These are phyloP conservation scores for Teleopsis dalmanni DNA, from an alignment of 1,140 invertebrate species.

Conservation along the genomic window DNA sequence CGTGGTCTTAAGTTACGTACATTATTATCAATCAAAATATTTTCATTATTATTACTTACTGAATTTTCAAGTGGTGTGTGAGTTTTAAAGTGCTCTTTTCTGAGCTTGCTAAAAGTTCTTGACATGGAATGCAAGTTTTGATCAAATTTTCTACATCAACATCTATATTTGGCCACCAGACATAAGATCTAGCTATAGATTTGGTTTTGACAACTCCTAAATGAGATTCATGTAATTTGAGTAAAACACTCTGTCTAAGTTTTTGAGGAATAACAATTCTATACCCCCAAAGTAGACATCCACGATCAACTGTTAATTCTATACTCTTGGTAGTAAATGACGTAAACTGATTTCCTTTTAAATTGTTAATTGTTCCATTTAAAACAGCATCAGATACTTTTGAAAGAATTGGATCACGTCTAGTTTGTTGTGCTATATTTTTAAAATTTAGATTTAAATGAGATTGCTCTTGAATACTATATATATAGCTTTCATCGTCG, in stretches of 20 bases:
- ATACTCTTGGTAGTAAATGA: constrained; percentile 9
- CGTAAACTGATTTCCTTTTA: constrained; percentile 11
- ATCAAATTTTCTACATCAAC: constrained; percentile 2
- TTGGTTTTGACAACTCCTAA: constrained; percentile 8
- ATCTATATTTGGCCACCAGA: constrained; percentile 8
- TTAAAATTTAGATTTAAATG: constrained; percentile 2
- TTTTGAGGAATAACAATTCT: constrained; percentile 7
- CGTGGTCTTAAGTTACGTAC: too few species aligned
- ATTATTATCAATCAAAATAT: too few species aligned
- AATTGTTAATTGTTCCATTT: constrained; percentile 3
- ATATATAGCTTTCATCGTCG: constrained; percentile 1
- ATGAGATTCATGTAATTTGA: constrained; percentile 5
- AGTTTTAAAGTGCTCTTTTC: constrained; percentile 8
- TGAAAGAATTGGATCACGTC: constrained; percentile 9
- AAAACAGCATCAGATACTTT: constrained; percentile 7
- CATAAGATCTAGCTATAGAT: constrained; percentile 5
- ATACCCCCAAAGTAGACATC: constrained; percentile 15
- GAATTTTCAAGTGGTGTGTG: too few species aligned
- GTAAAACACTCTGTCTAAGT: constrained; percentile 2
- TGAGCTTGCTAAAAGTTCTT: background rate
- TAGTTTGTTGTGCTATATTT: constrained; percentile 9
- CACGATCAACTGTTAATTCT: constrained; percentile 20
- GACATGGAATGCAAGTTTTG: constrained; percentile 3
- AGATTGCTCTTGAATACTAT: constrained; percentile 3
- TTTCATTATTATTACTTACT: too few species aligned